Conservation (phyloP, 2,888 invertebrate species). For the Notocelia uddmanniana region DNA sequence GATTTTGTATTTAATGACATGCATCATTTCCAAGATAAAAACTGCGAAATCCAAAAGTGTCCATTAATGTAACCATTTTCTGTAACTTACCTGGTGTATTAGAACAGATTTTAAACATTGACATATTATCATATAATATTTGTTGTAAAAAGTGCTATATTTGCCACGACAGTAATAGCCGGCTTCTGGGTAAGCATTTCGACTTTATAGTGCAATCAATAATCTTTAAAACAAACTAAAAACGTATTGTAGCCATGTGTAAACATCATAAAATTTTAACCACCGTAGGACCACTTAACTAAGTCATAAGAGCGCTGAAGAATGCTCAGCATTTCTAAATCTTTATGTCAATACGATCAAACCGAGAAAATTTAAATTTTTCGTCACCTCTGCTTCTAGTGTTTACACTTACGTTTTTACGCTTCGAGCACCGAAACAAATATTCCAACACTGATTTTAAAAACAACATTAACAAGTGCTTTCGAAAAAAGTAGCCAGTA, state of each 20-base stretch:
- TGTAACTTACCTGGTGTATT: not conserved
- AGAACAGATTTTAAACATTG: not conserved
- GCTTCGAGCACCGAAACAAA: conserved; percentile 61
- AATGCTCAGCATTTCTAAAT: conserved; percentile 58
- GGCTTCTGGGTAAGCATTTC: conserved; percentile 38
- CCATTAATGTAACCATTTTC: not conserved
- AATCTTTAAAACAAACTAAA: conserved; percentile 38
- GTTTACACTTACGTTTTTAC: conserved; percentile 63
- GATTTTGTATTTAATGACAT: too few species aligned
- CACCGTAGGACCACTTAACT: conserved; percentile 36
- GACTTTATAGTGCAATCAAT: conserved; percentile 29
- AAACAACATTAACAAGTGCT: conserved; percentile 59
- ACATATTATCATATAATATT: not conserved
- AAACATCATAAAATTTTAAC: conserved; percentile 38
- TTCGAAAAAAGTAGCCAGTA: conserved; percentile 51
- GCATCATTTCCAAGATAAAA: not conserved
- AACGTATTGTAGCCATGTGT: conserved; percentile 28
- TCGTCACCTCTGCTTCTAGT: conserved; percentile 57
- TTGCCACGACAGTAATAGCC: conserved; percentile 29
- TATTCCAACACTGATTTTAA: conserved; percentile 56
- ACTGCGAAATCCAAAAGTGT: not conserved
- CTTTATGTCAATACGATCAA: conserved; percentile 69
- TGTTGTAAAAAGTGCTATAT: conserved; percentile 30
- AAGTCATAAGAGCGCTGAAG: conserved; percentile 39
- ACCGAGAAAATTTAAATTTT: conserved; percentile 65